Conservation (phyloP, 2,888 invertebrate genomes). For the Trypoxylon attenuatum region DNA sequence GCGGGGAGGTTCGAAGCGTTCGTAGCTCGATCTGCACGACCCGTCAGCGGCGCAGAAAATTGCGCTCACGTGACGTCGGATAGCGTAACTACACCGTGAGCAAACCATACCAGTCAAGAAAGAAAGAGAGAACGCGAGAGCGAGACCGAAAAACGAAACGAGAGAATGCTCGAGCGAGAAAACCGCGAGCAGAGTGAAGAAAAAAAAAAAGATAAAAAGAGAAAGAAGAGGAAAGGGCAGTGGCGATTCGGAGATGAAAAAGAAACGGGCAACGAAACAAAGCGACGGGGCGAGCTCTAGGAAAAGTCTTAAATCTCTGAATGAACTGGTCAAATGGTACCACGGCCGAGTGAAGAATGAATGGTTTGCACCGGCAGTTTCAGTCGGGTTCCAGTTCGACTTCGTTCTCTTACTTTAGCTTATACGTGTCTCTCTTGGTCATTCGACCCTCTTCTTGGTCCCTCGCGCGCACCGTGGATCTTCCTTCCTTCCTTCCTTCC, state of each 20-base stretch:
- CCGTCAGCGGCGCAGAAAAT: conserved; percentile 54
- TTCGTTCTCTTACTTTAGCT: no score
- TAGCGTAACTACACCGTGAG: conserved; percentile 46
- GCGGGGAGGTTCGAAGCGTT: conserved; percentile 38
- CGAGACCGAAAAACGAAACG: no score
- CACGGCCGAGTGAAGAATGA: conserved; percentile 64
- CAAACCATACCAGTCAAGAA: conserved; percentile 23
- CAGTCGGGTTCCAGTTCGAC: conserved; percentile 52
- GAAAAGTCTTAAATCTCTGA: conserved; percentile 68
- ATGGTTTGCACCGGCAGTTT: conserved; percentile 61
- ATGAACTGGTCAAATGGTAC: conserved; percentile 63
- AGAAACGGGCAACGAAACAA: conserved; percentile 50
- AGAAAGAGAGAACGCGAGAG: conserved; percentile 3
- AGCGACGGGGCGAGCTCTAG: conserved; percentile 53
- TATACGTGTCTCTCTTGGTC: conserved; percentile 29
- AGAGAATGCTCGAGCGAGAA: neutral
- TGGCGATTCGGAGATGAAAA: conserved; percentile 31
- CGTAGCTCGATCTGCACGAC: conserved; percentile 52
- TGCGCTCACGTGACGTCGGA: conserved; percentile 54
- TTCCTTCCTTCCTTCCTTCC: conserved; percentile 6
- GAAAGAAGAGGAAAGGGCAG: conserved; percentile 12
- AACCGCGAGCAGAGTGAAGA: neutral
- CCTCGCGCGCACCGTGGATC: no score
- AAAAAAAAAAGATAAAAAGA: conserved; percentile 13
- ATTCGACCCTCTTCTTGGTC: conserved; percentile 17